Evolutionary conservation across 1,140 invertebrate genomes (phyloP).

Genomic region (Papilio polyxenes): DNA sequence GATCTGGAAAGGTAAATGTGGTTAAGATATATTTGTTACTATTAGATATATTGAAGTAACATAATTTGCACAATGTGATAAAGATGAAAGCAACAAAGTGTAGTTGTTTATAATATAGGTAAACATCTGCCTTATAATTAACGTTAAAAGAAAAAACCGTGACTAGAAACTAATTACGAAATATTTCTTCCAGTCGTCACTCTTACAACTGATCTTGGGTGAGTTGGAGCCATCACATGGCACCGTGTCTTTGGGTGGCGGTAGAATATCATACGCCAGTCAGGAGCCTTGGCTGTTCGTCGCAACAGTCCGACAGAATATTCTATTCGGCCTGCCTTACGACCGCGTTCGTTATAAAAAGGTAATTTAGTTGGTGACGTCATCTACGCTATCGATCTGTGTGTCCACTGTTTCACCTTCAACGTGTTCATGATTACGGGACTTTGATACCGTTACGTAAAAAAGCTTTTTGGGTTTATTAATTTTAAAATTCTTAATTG

Average conservation of each 20-base stretch:
- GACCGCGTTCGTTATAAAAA: constrained; percentile 84
- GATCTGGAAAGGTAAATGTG: constrained; percentile 86
- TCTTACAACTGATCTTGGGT: constrained; percentile 87
- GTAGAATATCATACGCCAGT: constrained; percentile 85
- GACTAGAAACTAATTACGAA: not conserved
- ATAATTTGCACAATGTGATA: not conserved
- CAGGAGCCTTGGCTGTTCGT: constrained; percentile 91
- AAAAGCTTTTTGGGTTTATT: constrained; percentile 58
- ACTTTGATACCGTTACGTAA: not conserved
- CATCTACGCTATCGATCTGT: constrained; percentile 15
- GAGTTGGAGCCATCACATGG: constrained; percentile 85
- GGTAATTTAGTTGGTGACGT: constrained; percentile 72
- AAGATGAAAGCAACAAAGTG: too few relatives aligned
- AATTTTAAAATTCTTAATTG: too few relatives aligned
- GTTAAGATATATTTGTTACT: too few relatives aligned
- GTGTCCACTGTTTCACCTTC: not conserved
- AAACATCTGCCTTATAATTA: too few relatives aligned
- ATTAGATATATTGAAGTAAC: not conserved
- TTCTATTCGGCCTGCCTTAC: constrained; percentile 88
- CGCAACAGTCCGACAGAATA: constrained; percentile 86
- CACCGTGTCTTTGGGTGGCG: constrained; percentile 82
- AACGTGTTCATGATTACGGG: not conserved
- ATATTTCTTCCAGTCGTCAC: constrained; percentile 83
- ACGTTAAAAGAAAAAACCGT: not conserved
- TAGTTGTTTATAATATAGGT: too few relatives aligned